Evolutionary conservation across 2,888 invertebrate species (phyloP), one percentile per base, ranked within the genome.

Genomic region (Dysmachus trigonus): DNA sequence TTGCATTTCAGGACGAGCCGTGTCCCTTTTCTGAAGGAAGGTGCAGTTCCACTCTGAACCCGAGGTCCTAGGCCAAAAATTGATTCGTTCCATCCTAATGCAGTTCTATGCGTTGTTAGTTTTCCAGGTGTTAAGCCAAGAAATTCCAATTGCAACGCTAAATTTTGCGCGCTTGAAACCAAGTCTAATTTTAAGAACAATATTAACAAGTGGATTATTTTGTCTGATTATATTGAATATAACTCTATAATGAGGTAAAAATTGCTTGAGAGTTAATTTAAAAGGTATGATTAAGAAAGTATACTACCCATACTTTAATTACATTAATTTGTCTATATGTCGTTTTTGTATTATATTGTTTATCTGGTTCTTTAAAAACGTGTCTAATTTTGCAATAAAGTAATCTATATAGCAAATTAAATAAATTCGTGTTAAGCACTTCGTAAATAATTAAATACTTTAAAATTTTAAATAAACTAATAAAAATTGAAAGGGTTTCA

Each of bases 81-180:
- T 51, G 51, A 85, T 85, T 85, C 74, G 85, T 85, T 85, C 74
- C 85, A 51, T 74, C n/a, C 15, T 30, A 51, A 47, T 74, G 85
- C 30, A 33, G 47, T 85, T 85, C 51, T 33, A 85, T 74, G 47
- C 31, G 10, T 31, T 85, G 85, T 85, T 85, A 85, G 85, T 88
- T 89, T 89, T 88, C 88, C 88, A 88, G 88, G 87, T 88, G 88
- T 88, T 87, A 88, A 82, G 35, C 87, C 88, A 88, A 87, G 87
- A 88, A 88, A 88, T 88, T 87, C 84, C 41, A 77, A 88, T 88
- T 88, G 87, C 71, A 76, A 88, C 85, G 88, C 86, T 88, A 87
- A 87, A 87, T 88, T 88, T 88, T 85, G n/a, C 47, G 85, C 85
- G 85, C 85, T 76, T 30, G 8, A 13, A 41, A 47, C 72, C 72